Evolutionary conservation across 2,888 invertebrate genomes (phyloP).

Genomic region (Griposia aprilina): DNA sequence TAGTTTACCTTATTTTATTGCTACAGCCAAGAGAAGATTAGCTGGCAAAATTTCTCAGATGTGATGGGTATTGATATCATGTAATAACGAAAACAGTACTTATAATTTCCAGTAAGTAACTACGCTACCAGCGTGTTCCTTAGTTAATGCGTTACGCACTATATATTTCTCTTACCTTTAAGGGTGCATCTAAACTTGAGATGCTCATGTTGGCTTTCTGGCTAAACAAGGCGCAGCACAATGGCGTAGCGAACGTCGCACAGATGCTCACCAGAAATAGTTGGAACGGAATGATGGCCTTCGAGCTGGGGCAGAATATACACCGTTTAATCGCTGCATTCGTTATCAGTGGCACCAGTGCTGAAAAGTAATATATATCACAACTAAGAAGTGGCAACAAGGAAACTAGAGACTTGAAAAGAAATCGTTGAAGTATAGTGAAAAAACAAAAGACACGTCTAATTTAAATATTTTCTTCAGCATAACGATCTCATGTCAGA

Average conservation of each 20-base stretch:
- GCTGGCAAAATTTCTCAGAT: background rate
- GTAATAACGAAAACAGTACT: background rate
- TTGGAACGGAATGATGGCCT: constrained; percentile 8
- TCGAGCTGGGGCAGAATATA: constrained; percentile 3
- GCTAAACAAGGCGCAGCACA: constrained; percentile 17
- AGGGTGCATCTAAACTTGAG: constrained; percentile 5
- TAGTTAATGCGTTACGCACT: background rate
- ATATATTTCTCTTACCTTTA: constrained; percentile 14
- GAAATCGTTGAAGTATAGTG: background rate
- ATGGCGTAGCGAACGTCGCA: constrained; percentile 19
- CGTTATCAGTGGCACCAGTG: constrained; percentile 4
- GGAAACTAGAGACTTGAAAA: background rate
- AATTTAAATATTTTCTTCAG: background rate
- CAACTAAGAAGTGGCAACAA: background rate
- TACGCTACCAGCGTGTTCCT: background rate
- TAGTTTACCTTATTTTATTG: background rate
- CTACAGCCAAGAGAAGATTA: background rate
- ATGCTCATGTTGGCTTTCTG: background rate
- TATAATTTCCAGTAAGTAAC: background rate
- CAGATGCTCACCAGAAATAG: constrained; percentile 4
- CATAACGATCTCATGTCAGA: too few species aligned
- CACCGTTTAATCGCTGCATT: constrained; percentile 5
- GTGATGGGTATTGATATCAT: background rate
- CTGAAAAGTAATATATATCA: constrained; percentile 6
- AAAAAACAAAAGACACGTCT: background rate